These are phyloP conservation scores for Mormyrus proboscirostris DNA, from an alignment of 2,797 vertebrate species.

Conservation along the genomic window DNA sequence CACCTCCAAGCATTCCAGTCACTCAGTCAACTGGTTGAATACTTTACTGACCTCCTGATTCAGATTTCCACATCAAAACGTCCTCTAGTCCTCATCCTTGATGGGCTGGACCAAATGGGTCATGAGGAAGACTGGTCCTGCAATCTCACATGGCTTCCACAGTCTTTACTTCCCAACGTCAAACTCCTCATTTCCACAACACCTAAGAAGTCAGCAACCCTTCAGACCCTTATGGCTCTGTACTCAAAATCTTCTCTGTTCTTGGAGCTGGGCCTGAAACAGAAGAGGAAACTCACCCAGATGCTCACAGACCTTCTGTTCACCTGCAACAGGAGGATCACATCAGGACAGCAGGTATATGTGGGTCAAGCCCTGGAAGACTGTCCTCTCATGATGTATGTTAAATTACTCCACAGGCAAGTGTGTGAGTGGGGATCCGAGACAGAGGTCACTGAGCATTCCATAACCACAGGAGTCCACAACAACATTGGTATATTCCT, in stretches of 20 bases:
- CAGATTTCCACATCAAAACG: slow-evolving; percentile 41
- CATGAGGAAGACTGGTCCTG: slow-evolving; percentile 21
- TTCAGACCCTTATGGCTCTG: slow-evolving; percentile 40
- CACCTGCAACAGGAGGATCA: slow-evolving; percentile 58
- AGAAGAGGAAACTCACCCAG: slow-evolving; percentile 52
- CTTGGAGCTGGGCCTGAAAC: slow-evolving; percentile 43
- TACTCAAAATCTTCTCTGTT: slow-evolving; percentile 39
- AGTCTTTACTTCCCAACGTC: slow-evolving; percentile 51
- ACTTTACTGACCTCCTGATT: slow-evolving; percentile 50
- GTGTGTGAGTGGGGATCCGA: slow-evolving; percentile 62
- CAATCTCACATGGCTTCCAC: slow-evolving; percentile 53
- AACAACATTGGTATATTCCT: slow-evolving; percentile 55
- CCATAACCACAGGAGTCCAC: slow-evolving; percentile 54
- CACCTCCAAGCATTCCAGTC: slow-evolving; percentile 7
- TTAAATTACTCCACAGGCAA: slow-evolving; percentile 57
- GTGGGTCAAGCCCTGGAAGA: slow-evolving; percentile 61
- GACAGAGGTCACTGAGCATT: slow-evolving; percentile 54
- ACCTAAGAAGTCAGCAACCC: slow-evolving; percentile 37
- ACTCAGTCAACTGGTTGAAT: slow-evolving; percentile 45
- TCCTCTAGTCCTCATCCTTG: slow-evolving; percentile 59
- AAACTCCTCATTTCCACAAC: slow-evolving; percentile 58
- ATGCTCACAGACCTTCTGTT: slow-evolving; percentile 54
- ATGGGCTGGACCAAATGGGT: slow-evolving; percentile 58
- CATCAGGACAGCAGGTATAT: slow-evolving; percentile 68
- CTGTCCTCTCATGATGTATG: slow-evolving; percentile 57